These are phyloP conservation scores for Drosophila tropicalis DNA, from an alignment of 1,140 invertebrate genomes.

Conservation along the genomic window DNA sequence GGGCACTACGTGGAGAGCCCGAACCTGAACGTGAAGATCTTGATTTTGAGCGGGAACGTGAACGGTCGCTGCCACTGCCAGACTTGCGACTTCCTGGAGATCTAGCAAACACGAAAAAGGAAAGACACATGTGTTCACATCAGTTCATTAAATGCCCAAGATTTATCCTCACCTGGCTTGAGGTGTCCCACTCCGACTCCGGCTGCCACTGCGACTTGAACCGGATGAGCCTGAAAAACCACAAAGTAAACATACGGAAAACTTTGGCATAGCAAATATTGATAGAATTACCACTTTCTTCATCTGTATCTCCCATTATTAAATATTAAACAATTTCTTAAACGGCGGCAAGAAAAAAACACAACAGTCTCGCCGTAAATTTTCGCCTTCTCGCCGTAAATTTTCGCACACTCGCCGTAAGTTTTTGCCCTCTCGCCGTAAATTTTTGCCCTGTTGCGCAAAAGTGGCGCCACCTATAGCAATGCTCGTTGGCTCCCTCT, in stretches of 20 bases:
- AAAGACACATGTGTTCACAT: neutral
- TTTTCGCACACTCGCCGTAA: too few species aligned
- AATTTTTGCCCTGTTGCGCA: too few species aligned
- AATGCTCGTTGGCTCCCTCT: too few species aligned
- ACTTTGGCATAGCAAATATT: neutral
- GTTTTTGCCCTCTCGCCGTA: too few species aligned
- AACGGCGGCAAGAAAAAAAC: neutral
- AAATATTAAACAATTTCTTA: neutral
- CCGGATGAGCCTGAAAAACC: slow-evolving; percentile 83
- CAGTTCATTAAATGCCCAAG: slow-evolving; percentile 13
- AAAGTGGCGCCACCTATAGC: too few species aligned
- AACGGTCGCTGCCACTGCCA: slow-evolving; percentile 63
- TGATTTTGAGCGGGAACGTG: slow-evolving; percentile 47
- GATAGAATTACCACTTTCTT: slow-evolving; percentile 60
- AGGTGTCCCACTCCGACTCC: slow-evolving; percentile 84
- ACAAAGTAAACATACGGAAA: neutral
- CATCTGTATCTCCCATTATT: slow-evolving; percentile 66
- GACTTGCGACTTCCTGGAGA: slow-evolving; percentile 74
- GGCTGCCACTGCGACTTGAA: slow-evolving; percentile 83
- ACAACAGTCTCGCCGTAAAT: too few species aligned
- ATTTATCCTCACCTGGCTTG: slow-evolving; percentile 71
- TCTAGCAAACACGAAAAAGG: slow-evolving; percentile 30
- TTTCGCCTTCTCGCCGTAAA: too few species aligned
- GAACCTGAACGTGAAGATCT: slow-evolving; percentile 42
- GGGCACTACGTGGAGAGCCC: slow-evolving; percentile 37